phyloP scores from a whole-genome alignment of 2,888 invertebrate genomes.

The Mayetiola destructor region DNA sequence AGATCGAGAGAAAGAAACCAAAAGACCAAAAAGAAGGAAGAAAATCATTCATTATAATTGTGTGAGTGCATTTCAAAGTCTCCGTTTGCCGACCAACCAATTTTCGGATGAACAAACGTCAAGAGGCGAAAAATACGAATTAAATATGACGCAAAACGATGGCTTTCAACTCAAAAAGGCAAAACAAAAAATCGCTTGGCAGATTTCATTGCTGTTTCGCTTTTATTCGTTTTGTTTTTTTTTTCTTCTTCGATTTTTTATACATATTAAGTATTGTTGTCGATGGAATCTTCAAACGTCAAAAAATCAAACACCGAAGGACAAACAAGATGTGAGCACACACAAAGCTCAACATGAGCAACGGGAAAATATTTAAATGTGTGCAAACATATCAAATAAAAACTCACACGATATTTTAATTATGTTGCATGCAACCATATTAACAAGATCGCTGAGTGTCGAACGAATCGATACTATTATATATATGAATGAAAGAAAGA shows the following conservation, averaged over 20 bases:
- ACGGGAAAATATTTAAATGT: not conserved
- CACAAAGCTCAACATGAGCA: not conserved
- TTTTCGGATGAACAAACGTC: not conserved
- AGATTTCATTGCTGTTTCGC: no score
- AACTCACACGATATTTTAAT: slow-evolving; percentile 11
- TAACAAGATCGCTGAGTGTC: not conserved
- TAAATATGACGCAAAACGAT: not conserved
- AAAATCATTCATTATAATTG: not conserved
- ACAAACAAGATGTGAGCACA: not conserved
- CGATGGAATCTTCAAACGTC: no score
- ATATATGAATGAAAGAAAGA: not conserved
- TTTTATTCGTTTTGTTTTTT: not conserved
- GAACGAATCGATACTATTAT: not conserved
- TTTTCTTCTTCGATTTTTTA: no score
- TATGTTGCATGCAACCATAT: not conserved
- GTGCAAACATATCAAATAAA: not conserved
- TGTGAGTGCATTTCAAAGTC: not conserved
- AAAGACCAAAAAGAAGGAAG: not conserved
- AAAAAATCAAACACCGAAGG: no score
- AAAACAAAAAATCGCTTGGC: not conserved
- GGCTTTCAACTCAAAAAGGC: not conserved
- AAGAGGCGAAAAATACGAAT: not conserved
- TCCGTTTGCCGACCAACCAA: not conserved
- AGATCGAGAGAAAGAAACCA: not conserved
- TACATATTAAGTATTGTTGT: no score